Percentiles rank a stretch among this genome's conserved stretches.
phyloP scores from a whole-genome alignment of 2,888 invertebrate species.

The Drosophila pseudotalamancana region DNA sequence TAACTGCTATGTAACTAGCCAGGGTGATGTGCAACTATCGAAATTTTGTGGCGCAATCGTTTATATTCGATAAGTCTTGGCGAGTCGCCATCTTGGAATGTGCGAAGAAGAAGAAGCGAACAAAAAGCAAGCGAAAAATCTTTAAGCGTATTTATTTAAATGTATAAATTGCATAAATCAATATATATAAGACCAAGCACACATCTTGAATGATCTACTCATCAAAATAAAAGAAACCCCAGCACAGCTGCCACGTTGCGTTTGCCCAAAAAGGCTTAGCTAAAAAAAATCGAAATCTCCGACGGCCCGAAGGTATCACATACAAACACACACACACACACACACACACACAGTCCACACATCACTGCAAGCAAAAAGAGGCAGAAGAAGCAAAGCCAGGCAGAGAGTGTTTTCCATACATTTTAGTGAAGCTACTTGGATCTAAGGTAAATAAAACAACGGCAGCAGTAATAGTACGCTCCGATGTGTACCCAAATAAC shows the following conservation, averaged over 20 bases:
- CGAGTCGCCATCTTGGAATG: slow-evolving; percentile 58
- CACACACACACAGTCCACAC: slow-evolving; percentile 25
- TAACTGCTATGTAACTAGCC: slow-evolving; percentile 25
- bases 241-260: slow-evolving; percentile 55
- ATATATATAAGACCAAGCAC: slow-evolving; percentile 49
- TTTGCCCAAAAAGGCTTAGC: slow-evolving; percentile 43
- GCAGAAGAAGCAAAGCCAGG: slow-evolving; percentile 42
- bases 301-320: slow-evolving; percentile 58
- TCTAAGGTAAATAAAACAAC: slow-evolving; percentile 59
- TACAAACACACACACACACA: slow-evolving; percentile 25
- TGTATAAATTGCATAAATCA: slow-evolving; percentile 66
- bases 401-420: slow-evolving; percentile 45
- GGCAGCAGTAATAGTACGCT: neutral
- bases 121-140: slow-evolving; percentile 77
- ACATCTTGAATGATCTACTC: slow-evolving; percentile 38
- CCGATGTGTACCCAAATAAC: slow-evolving; percentile 7
- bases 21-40: slow-evolving; percentile 39
- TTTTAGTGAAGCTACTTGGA: slow-evolving; percentile 41
- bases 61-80: slow-evolving; percentile 49
- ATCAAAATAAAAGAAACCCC: slow-evolving; percentile 46
- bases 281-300: slow-evolving; percentile 66
- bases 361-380: slow-evolving; percentile 48
- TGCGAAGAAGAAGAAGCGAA: slow-evolving; percentile 67
- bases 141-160: slow-evolving; percentile 72
- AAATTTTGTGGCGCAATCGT: slow-evolving; percentile 36